Conservation (phyloP, 2,113 vertebrate species). For the Hipposideros armiger region DNA sequence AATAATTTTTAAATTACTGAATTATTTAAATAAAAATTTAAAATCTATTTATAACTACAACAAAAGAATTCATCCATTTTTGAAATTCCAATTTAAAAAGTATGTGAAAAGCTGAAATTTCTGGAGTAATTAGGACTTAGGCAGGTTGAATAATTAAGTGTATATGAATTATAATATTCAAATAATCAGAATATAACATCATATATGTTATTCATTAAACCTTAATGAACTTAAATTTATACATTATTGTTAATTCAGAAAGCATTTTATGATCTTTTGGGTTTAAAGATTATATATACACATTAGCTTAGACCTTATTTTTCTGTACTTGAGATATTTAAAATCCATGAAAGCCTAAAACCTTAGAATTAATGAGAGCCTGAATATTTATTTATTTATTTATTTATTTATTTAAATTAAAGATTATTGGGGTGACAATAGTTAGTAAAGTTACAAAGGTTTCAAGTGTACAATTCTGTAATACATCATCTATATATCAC, state of each 20-base stretch:
- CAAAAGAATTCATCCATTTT: neutral
- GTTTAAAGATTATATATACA: neutral
- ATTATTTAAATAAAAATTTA: neutral
- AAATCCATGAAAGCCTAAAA: neutral
- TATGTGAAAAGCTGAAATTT: neutral
- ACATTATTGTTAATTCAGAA: neutral
- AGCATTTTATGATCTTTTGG: neutral
- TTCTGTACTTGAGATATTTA: neutral
- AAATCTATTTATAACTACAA: neutral
- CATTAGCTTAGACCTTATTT: neutral
- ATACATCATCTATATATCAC: no score
- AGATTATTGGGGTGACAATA: no score
- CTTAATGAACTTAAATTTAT: neutral
- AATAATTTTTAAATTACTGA: slow-evolving; percentile 15
- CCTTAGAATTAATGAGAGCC: neutral
- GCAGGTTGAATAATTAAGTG: neutral
- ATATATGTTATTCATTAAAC: neutral
- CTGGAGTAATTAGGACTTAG: neutral
- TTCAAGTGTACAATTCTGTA: no score
- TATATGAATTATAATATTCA: neutral
- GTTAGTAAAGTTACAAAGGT: no score
- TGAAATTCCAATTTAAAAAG: neutral
- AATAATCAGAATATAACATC: neutral
- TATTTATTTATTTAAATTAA: no score
- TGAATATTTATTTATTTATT: neutral